Conservation (phyloP, 2,797 vertebrate species). For the Cryptoprocta ferox region DNA sequence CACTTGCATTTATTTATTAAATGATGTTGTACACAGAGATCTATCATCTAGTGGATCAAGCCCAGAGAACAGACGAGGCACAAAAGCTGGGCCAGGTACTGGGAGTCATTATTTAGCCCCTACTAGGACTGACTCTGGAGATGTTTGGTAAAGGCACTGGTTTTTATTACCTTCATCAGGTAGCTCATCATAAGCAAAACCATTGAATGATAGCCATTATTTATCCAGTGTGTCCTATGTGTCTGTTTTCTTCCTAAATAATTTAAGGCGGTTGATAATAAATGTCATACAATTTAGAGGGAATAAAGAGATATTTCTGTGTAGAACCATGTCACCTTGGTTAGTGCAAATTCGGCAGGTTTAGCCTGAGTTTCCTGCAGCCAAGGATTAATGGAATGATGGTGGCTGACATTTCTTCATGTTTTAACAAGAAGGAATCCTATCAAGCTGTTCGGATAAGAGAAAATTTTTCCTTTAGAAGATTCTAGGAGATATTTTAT, state of each 20-base stretch:
- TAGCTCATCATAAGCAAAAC: neutral
- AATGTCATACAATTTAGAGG: neutral
- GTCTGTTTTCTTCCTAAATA: neutral
- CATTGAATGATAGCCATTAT: neutral
- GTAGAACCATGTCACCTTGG: neutral
- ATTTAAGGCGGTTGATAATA: neutral
- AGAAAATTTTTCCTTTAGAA: neutral
- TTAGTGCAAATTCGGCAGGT: neutral
- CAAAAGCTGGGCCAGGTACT: neutral
- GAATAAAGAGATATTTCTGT: neutral
- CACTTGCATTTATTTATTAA: neutral
- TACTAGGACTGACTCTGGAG: neutral
- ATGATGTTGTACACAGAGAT: neutral
- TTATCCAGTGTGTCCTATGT: neutral
- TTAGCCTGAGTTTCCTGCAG: neutral
- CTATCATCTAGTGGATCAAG: neutral
- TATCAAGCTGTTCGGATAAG: neutral
- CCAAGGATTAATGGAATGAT: neutral
- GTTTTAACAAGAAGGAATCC: neutral
- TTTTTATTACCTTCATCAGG: neutral
- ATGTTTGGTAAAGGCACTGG: neutral
- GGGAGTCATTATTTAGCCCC: neutral
- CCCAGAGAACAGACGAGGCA: neutral
- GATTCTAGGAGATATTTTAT: slow-evolving; percentile 13
- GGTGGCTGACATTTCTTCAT: neutral